These are phyloP conservation scores for Nephotettix cincticeps DNA, from an alignment of 1,140 invertebrate species.

Conservation along the genomic window DNA sequence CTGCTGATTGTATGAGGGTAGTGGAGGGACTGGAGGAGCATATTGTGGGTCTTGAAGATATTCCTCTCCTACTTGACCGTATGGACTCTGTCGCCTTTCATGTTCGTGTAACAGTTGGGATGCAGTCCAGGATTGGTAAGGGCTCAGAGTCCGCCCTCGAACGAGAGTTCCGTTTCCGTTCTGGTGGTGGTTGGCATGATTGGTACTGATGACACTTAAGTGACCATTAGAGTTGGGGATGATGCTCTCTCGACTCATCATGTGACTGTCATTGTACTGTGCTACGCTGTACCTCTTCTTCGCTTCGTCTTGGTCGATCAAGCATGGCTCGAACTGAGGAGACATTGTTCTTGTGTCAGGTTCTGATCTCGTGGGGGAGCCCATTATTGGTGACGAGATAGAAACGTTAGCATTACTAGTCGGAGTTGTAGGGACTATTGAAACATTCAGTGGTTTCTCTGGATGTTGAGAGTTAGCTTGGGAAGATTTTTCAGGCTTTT, in stretches of 20 bases:
- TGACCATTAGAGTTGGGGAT: slow-evolving; percentile 34
- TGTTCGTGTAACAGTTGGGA: slow-evolving; percentile 60
- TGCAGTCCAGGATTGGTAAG: slow-evolving; percentile 58
- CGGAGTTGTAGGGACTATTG: slow-evolving; percentile 39
- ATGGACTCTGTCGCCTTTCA: slow-evolving; percentile 55
- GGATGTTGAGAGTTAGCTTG: slow-evolving; percentile 30
- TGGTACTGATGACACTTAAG: slow-evolving; percentile 38
- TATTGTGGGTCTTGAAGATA: slow-evolving; percentile 35
- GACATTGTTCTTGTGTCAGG: slow-evolving; percentile 27
- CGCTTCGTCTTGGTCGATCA: slow-evolving; percentile 45
- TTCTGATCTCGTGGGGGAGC: slow-evolving; percentile 24
- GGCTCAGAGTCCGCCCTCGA: slow-evolving; percentile 50
- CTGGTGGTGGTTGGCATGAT: slow-evolving; percentile 36
- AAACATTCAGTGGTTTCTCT: slow-evolving; percentile 42
- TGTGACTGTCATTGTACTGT: slow-evolving; percentile 39
- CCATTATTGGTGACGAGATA: slow-evolving; percentile 34
- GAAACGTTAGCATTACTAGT: slow-evolving; percentile 35
- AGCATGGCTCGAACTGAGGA: slow-evolving; percentile 43
- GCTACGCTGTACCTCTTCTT: slow-evolving; percentile 52
- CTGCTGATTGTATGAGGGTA: slow-evolving; percentile 36
- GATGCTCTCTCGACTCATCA: slow-evolving; percentile 20
- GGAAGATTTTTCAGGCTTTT: slow-evolving; percentile 36
- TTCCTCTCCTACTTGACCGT: slow-evolving; percentile 40
- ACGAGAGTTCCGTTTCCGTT: slow-evolving; percentile 47
- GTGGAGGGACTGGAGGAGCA: slow-evolving; percentile 38